These are phyloP conservation scores for Rhea pennata DNA, from an alignment of 2,113 vertebrate species.

Conservation along the genomic window DNA sequence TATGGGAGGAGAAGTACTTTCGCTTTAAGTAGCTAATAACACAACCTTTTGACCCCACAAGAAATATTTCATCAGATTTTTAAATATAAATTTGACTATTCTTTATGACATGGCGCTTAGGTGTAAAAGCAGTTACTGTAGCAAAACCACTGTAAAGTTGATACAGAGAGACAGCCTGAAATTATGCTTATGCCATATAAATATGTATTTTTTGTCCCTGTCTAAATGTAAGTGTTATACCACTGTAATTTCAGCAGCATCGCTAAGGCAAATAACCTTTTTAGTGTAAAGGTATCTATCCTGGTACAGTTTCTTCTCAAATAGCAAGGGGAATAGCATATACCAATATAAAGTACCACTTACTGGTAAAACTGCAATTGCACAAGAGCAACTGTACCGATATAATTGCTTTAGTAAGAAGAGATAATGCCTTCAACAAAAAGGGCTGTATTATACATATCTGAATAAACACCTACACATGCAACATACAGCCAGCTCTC, in stretches of 20 bases:
- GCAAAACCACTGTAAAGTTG: not conserved
- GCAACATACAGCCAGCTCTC: not conserved
- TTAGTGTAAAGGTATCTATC: not conserved
- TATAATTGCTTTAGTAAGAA: not conserved
- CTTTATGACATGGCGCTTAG: accelerated
- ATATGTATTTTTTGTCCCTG: not conserved
- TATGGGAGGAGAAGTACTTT: not conserved
- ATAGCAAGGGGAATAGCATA: not conserved
- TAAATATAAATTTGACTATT: not conserved
- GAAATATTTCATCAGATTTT: not conserved
- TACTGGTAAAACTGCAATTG: not conserved
- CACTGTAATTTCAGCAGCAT: not conserved
- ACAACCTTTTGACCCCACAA: not conserved
- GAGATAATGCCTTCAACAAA: not conserved
- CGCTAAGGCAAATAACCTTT: not conserved
- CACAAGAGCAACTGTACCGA: not conserved
- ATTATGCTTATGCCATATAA: not conserved
- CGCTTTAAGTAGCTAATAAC: not conserved
- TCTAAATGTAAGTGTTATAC: not conserved
- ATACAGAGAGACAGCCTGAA: not conserved
- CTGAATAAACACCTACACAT: not conserved
- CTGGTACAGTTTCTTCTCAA: not conserved
- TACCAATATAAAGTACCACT: not conserved
- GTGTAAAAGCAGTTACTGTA: not conserved
- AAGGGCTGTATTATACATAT: not conserved